These are phyloP conservation scores for Antechinus stuartii DNA, from an alignment of 2,113 vertebrate genomes.

Conservation along the genomic window DNA sequence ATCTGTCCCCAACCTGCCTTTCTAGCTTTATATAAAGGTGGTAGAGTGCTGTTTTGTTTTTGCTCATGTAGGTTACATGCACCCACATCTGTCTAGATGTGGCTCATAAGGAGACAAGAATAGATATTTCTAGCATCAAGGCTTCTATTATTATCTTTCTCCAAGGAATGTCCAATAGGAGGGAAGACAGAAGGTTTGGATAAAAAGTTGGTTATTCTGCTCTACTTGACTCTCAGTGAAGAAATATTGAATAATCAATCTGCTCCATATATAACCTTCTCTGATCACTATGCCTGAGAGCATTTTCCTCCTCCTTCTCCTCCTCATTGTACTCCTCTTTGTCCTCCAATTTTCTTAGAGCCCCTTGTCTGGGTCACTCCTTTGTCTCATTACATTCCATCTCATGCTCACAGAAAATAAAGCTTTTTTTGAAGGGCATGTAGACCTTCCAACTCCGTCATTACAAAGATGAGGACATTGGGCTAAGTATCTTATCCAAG, in stretches of 20 bases:
- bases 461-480: no score
- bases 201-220: not conserved
- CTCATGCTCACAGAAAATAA: not conserved
- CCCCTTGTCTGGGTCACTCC: not conserved
- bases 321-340: no score
- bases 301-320: not conserved
- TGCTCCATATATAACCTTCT: not conserved
- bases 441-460: no score
- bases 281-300: not conserved
- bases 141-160: not conserved
- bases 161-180: not conserved
- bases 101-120: not conserved
- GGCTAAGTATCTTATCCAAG: no score
- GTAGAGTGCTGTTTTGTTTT: not conserved
- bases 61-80: not conserved
- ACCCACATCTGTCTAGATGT: not conserved
- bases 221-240: not conserved
- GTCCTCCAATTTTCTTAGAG: not conserved
- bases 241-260: not conserved
- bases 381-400: not conserved
- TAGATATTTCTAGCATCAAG: not conserved
- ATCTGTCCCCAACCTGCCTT: not conserved
- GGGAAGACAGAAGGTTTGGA: not conserved
- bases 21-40: not conserved
- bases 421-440: no score